Base-by-base conservation (phyloP, 2,113 vertebrate genomes). In the Neodontobutis hainanensis region DNA sequence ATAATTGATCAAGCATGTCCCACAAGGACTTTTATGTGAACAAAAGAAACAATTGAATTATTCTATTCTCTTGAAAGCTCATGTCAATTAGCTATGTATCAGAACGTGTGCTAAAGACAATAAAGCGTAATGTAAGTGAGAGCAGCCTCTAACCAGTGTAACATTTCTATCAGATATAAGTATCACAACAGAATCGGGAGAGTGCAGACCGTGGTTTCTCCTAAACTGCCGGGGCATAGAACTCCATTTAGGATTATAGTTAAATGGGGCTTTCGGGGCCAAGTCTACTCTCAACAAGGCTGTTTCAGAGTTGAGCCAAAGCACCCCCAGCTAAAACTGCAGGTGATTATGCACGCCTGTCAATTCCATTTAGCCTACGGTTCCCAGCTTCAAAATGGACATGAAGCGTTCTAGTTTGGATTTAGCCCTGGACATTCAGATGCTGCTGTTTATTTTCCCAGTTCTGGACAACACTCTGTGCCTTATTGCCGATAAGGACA, bases 321-420 rank as follows among this genome's bases (percentile, higher is more conserved):
- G 50, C 73, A 62, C 87, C 80, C 83, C 73, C 11, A 79, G 81
- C 81, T 78, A 72, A 88, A 85, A 86, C 70, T 83, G 82, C 84
- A 85, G 86, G 84, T 89, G 85, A 92, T 92, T 90, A 89, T 90
- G 88, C 89, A 92, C 51, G 89, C 75, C 80, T 90, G 90, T 93
- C 91, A 88, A 76, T 88, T 90, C 85, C 82, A 87, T 91, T 91
- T 85, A 85, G 85, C 85, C 77, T 57, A 70, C 48, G 48, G 81
- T 88, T 83, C 80, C 77, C 84, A 73, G 89, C 87, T 82, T 91
- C 70, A 83, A 77, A 91, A 87, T 85, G 86, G 88, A 90, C 87
- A 88, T 53, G 87, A 87, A 88, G 67, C 84, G 77, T 82, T 88
- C 81, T 80, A 60, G 78, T 85, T 82, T 76, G 72, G 77, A 75